Percentiles rank a stretch among this genome's conserved stretches.
phyloP scores from a whole-genome alignment of 1,140 invertebrate genomes.

The Eriocheir sinensis region DNA sequence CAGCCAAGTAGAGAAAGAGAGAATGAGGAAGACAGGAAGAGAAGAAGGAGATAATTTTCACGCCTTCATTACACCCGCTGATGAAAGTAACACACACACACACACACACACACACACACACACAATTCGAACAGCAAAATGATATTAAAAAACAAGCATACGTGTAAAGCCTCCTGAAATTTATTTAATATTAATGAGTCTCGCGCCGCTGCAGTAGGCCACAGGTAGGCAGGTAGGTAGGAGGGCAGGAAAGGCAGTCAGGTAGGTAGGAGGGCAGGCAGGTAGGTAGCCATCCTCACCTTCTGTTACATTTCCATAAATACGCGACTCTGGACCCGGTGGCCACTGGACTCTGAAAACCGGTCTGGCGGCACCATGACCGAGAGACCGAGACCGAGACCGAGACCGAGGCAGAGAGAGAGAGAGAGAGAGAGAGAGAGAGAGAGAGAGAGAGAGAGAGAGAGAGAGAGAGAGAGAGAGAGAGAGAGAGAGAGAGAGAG shows the following conservation, averaged over 20 bases:
- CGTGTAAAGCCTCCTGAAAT: constrained; percentile 5
- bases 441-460: constrained; percentile 38
- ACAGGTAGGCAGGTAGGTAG: constrained; percentile 25
- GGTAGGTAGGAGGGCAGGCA: no score
- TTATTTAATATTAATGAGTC: constrained; percentile 55
- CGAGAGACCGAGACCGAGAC: constrained; percentile 37
- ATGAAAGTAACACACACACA: not conserved
- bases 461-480: not conserved
- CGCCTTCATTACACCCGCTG: not conserved
- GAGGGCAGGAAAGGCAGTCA: no score
- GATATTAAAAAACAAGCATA: not conserved
- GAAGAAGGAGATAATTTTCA: not conserved
- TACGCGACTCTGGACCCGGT: constrained; percentile 32
- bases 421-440: constrained; percentile 36
- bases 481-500: not conserved
- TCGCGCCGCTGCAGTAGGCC: constrained; percentile 43
- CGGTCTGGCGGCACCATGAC: not conserved
- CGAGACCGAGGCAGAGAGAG: constrained; percentile 46
- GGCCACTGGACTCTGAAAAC: not conserved
- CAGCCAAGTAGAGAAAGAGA: constrained; percentile 40
- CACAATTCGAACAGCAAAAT: not conserved
- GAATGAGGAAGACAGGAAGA: not conserved
- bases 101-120: constrained; percentile 49
- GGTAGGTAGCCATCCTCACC: constrained; percentile 41
- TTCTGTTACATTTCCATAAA: constrained; percentile 65